Base-by-base conservation (phyloP, 2,113 vertebrate species). In the Pogona vitticeps region DNA sequence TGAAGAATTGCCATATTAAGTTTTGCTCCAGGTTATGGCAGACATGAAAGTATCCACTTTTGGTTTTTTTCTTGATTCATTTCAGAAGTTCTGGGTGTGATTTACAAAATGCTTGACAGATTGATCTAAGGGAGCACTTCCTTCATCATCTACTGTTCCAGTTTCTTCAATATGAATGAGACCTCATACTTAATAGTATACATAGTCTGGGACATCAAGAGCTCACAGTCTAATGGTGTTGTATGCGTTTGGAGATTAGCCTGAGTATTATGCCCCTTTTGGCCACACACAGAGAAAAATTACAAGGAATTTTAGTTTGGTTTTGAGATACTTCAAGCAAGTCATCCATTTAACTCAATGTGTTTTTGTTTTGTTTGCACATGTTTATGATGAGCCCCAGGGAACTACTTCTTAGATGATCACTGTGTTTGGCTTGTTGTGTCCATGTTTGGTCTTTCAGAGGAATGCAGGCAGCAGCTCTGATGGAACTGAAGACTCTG, bases 401-500 rank as follows among this genome's bases (percentile, higher is more conserved):
- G 13, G 46, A 59, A 33, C 3, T 31, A 33, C 10, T 33, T 28
- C n/a, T 52, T 42, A 38, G 8, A 40, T 21, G 73, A 26, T 52
- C n/a, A 52, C 65, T 61, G 1, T 14, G 1, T 31, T 75, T 52
- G 26, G 33, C 26, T 86, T 67, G 12, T 67, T 67, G 65, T 67
- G 13, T 68, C 40, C 95, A 76, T 61, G 93, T 88, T 79, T 95
- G 95, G 26, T 70, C 20, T 96, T 92, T 91, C 92, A 99, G 98
- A 98, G 98, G 95, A 98, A 98, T 56, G 98, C 98, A 38, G 98
- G 98, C 80, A 99, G 99, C 88, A 98, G 98, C 95, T 99, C 99
- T 58, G 99, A 99, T 83, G 98, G 98, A 28, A 99, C 99, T 0
- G 99, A 99, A 95, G 99, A 99, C 95, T 99, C 99, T 0, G 99